Evolutionary conservation across 1,140 invertebrate genomes (phyloP), one percentile per base, ranked within the genome.

Genomic region (Drosophila albomicans): DNA sequence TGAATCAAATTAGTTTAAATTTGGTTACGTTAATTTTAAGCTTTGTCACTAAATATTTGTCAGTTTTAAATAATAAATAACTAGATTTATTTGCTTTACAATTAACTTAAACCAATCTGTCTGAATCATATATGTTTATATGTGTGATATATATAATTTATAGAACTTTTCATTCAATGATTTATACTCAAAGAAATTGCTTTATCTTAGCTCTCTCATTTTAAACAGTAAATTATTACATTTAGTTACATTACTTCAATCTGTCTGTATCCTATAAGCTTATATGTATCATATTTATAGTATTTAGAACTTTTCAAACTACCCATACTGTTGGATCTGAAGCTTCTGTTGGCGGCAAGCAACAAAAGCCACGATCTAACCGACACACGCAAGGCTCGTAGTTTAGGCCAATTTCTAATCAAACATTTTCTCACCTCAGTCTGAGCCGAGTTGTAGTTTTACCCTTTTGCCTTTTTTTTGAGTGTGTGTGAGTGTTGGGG

Each of bases 381-480:
- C 70, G 32, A 70, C 61, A 48, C 70, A 73, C 65, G 75, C 69
- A 61, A 65, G 59, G 74, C 46, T 32, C 38, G 46, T 69, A 62
- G 59, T 64, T 61, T 46, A 69, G 20, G 10, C 67, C 81, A 75
- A 43, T 79, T 82, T 82, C 86, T 85, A 91, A 91, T 91, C 87
- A 91, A 87, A 84, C 82, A 91, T 88, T 91, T 91, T 91, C 87
- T 91, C 87, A 91, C 87, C 88, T 91, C 62, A 25, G 56, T 41
- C 48, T 49, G 63, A 66, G 63, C 67, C 20, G 45, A 25, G 58
- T 56, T 69, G 51, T 41, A 51, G 65, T 32, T 74, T 58, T 45
- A 71, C 62, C n/a, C 10, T 4, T 73, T 87, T 76, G 72, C 79
- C 77, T 79, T 75, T 81, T 69, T 51, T 20, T 28, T 51, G 15